Base-by-base conservation (phyloP, 2,797 vertebrate species). In the Protosalanx chinensis region DNA sequence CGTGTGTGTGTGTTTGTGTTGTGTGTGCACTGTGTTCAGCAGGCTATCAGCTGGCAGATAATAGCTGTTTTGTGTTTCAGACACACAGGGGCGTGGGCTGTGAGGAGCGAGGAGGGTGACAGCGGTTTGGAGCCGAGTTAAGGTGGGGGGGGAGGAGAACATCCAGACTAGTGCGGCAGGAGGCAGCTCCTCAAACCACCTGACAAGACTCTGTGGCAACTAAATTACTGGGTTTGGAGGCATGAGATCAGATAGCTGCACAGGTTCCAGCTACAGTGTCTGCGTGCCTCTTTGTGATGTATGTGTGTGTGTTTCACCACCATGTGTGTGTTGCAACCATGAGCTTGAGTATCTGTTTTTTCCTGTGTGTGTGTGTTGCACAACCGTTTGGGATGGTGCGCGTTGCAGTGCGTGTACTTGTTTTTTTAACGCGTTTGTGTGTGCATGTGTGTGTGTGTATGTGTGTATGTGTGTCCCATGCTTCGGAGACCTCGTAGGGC, bases 401-500 rank as follows among this genome's bases (percentile, higher is more conserved):
- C 2, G 41, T 46, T 13, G 41, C 41, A 56, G 51, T 56, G 10
- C n/a, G 67, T n/a, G 58, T 62, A 27, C 59, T 56, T 3, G 41
- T 56, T 27, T 63, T 15, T 71, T 41, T 51, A 6, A 30, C 30
- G 53, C 49, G 32, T 49, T 7, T 72, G 64, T 32, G 27, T 61
- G 35, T 23, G 27, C 37, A n/a, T 49, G 29, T 58, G 63, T 29
- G 29, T 49, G 63, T 10, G 23, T 27, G 35, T 59, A 4, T 35
- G 15, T 1, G 33, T 30, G 20, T 46, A 32, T 61, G 41, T 5
- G 57, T 41, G 18, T 30, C 10, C 23, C 33, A 18, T 73, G 30
- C 65, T 53, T 2, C 27, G 27, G 29, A 87, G 90, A 98, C 97
- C 96, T 99, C 97, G 78, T 98, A 99, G 76, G 97, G 97, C 77